Conservation (phyloP, 2,888 invertebrate genomes). For the Sinodicranocentrus sp. region DNA sequence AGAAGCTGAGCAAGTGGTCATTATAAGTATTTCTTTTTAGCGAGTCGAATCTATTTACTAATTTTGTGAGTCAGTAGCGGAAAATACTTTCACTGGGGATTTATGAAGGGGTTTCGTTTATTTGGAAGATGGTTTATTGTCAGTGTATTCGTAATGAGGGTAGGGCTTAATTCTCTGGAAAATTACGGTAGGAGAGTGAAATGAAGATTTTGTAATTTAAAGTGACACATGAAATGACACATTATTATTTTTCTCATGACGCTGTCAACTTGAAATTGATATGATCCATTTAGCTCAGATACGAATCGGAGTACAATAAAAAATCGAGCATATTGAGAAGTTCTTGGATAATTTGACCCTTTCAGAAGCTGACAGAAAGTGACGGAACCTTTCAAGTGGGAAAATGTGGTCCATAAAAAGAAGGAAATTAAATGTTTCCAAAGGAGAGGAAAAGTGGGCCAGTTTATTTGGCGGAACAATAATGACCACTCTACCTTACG, state of each 20-base stretch:
- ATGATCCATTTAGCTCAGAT: not conserved
- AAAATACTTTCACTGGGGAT: no score
- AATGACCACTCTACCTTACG: no score
- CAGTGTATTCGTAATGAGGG: no score
- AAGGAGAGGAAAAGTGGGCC: slow-evolving; percentile 41
- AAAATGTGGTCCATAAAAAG: slow-evolving; percentile 54
- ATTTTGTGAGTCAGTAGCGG: slow-evolving; percentile 7
- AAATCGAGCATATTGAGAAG: no score
- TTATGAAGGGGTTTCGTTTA: no score
- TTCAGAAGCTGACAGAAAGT: slow-evolving; percentile 59
- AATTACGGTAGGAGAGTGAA: no score
- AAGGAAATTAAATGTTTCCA: slow-evolving; percentile 53
- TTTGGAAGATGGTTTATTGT: no score
- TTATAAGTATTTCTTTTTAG: not conserved
- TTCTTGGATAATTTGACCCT: not conserved
- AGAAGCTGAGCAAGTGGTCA: not conserved
- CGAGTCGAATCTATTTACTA: not conserved
- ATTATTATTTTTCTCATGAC: slow-evolving; percentile 14
- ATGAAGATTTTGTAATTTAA: not conserved
- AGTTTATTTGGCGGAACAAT: slow-evolving; percentile 4
- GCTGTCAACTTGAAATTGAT: not conserved
- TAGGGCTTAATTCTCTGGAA: not conserved
- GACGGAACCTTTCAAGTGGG: slow-evolving; percentile 64
- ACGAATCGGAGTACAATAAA: no score
- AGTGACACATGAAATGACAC: slow-evolving; percentile 31